Evolutionary conservation across 2,888 invertebrate genomes (phyloP).

Genomic region (Shargacucullia verbasci): DNA sequence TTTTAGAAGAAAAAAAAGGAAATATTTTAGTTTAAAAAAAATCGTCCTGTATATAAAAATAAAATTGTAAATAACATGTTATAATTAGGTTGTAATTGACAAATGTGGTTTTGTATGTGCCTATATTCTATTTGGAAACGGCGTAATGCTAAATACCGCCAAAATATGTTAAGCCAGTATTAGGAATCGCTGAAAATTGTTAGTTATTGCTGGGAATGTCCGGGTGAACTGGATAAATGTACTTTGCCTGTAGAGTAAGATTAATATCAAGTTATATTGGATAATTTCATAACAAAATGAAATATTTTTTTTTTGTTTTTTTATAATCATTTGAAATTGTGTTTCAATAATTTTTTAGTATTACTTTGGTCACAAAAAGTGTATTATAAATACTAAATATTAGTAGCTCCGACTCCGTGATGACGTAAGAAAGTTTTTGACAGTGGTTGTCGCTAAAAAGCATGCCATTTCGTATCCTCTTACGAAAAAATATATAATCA

Average conservation of each 20-base stretch:
- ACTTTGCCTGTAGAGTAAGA: conserved; percentile 15
- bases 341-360: neutral
- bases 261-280: conserved; percentile 33
- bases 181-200: conserved; percentile 16
- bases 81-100: conserved; percentile 31
- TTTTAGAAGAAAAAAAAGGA: too few species aligned
- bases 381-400: too few species aligned
- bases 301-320: neutral
- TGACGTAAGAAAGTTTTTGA: too few species aligned
- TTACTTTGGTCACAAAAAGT: neutral
- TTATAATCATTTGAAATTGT: neutral
- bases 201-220: conserved; percentile 1
- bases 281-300: neutral
- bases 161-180: conserved; percentile 35
- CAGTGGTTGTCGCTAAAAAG: too few species aligned
- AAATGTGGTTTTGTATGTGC: conserved; percentile 48
- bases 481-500: too few species aligned
- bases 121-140: conserved; percentile 40
- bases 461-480: too few species aligned
- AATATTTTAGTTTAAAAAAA: too few species aligned
- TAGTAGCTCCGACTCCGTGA: too few species aligned
- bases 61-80: conserved; percentile 29
- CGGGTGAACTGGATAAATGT: conserved; percentile 3
- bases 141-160: conserved; percentile 33
- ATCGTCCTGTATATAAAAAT: conserved; percentile 43